Evolutionary conservation across 2,113 vertebrate species (phyloP), one percentile per base, ranked within the genome.

Genomic region (Anolis sagrei): DNA sequence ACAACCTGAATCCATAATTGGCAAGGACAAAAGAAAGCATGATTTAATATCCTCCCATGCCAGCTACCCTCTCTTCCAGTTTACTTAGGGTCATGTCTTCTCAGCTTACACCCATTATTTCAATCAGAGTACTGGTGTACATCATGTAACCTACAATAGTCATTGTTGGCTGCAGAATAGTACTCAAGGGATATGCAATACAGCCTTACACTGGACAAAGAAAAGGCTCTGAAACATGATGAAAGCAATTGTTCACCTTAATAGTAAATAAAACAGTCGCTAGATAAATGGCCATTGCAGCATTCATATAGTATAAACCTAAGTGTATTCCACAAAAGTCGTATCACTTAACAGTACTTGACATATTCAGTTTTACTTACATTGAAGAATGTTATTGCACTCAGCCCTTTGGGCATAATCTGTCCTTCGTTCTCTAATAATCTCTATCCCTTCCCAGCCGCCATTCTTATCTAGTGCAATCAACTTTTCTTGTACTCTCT

Each of bases 41-140:
- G 64, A 93, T 95, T 96, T 93, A 89, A 86, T 84, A 93, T 89
- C 91, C 88, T 79, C 88, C 48, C 78, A 27, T 70, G 76, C 81
- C 87, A 79, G 86, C 76, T 62, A 91, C 79, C 34, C 90, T 36
- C 87, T 88, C 49, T 68, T 81, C 83, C 7, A 1, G 44, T n/a
- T 58, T 88, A 51, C 88, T 87, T 25, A 21, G 77, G 85, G 87
- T 92, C 84, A 11, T 13, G 79, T 49, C 78, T 93, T 89, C 87
- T 91, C 68, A 49, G n/a, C 14, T 62, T 61, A 81, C 87, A 84
- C 86, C 77, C 81, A n/a, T 88, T 90, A 90, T 92, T 95, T 92
- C 89, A 91, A 85, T 2, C 9, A 87, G 54, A 84, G 62, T 76
- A 39, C 51, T 82, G 61, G 81, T 82, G 11, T 79, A 86, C 81